phyloP scores from a whole-genome alignment of 23 tunicate species.

The Ciona savignyi region DNA sequence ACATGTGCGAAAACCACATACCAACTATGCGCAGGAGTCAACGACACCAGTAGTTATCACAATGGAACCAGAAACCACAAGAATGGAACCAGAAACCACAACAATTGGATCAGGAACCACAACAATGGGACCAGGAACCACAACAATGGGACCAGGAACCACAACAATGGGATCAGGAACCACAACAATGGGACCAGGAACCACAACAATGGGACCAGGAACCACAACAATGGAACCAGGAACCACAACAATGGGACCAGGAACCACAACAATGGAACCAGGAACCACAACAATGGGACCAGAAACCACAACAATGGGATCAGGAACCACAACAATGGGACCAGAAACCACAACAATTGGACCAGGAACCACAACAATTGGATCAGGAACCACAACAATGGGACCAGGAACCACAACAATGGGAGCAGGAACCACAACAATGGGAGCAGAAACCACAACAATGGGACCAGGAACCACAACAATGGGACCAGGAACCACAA shows the following conservation, averaged over 20 bases:
- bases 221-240: constrained; percentile 4
- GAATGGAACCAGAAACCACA: constrained; percentile 3
- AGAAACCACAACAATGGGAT: constrained; percentile 25
- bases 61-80: background rate
- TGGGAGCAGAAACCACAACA: constrained; percentile 4
- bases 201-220: constrained; percentile 13
- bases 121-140: constrained; percentile 10
- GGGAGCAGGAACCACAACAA: constrained; percentile 9
- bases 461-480: constrained; percentile 18
- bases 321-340: constrained; percentile 7
- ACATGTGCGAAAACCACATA: too few species aligned
- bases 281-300: constrained; percentile 15
- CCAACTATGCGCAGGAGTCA: too few species aligned
- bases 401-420: constrained; percentile 1
- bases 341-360: constrained; percentile 14
- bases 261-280: constrained; percentile 2
- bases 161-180: constrained; percentile 1
- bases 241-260: constrained; percentile 7
- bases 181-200: constrained; percentile 5
- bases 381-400: constrained; percentile 16
- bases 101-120: background rate
- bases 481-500: constrained; percentile 14
- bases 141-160: background rate
- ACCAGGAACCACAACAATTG: constrained; percentile 12
- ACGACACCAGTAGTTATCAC: background rate